Percentiles rank a stretch among this genome's conserved stretches.
Evolutionary conservation across 2,888 invertebrate genomes (phyloP).

Genomic region (Eupeodes luniger): DNA sequence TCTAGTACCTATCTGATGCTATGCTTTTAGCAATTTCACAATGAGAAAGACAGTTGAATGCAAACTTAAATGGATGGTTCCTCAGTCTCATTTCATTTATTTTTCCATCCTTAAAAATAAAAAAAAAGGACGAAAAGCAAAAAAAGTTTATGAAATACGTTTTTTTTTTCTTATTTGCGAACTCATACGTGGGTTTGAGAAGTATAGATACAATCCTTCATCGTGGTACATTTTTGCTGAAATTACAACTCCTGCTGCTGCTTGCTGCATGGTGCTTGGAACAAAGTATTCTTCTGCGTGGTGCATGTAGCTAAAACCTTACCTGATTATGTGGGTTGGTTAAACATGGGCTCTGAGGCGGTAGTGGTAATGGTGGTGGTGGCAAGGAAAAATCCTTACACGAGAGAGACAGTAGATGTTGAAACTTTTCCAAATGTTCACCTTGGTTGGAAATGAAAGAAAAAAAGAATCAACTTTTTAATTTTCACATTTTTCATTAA

Average conservation of each 20-base stretch:
- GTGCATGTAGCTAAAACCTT: not conserved
- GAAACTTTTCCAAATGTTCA: slow-evolving; percentile 36
- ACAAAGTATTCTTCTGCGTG: slow-evolving; percentile 20
- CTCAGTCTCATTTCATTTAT: slow-evolving; percentile 18
- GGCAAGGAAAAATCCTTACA: slow-evolving; percentile 8
- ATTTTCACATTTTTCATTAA: slow-evolving; percentile 72
- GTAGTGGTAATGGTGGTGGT: not conserved
- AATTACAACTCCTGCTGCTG: slow-evolving; percentile 44
- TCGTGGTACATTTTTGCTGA: slow-evolving; percentile 46
- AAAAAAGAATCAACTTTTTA: slow-evolving; percentile 47
- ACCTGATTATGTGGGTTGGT: slow-evolving; percentile 41
- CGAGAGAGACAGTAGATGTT: not conserved
- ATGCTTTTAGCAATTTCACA: slow-evolving; percentile 24
- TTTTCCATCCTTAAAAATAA: not conserved
- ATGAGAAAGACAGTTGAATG: slow-evolving; percentile 40
- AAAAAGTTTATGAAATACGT: slow-evolving; percentile 36
- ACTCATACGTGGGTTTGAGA: not conserved
- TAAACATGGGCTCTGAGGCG: not conserved
- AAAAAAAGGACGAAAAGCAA: not conserved
- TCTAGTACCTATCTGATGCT: not conserved
- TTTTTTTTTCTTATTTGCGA: slow-evolving; percentile 2
- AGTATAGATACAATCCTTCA: slow-evolving; percentile 18
- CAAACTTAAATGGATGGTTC: slow-evolving; percentile 52
- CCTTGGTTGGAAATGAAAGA: not conserved
- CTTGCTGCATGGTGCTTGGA: no score